phyloP scores from a whole-genome alignment of 2,113 vertebrate genomes.

The Chamaea fasciata region DNA sequence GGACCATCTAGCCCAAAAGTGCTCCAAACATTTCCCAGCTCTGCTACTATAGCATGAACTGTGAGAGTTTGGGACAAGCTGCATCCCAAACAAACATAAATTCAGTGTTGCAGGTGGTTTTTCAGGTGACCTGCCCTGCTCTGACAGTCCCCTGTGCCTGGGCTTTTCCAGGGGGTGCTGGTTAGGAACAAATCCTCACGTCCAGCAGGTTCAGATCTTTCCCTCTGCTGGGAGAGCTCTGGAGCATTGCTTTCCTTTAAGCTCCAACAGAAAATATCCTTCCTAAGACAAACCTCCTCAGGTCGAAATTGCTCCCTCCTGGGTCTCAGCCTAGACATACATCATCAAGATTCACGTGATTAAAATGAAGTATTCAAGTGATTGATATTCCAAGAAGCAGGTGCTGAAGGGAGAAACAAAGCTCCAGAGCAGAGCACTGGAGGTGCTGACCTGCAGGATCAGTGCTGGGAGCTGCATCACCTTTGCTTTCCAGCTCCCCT shows the following conservation, averaged over 20 bases:
- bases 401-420: neutral
- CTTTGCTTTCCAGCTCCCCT: neutral
- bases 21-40: neutral
- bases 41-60: neutral
- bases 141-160: neutral
- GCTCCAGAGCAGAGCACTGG: neutral
- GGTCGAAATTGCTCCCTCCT: neutral
- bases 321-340: neutral
- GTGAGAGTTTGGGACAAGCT: neutral
- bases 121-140: neutral
- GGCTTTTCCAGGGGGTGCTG: neutral
- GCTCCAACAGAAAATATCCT: neutral
- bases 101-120: neutral
- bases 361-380: neutral
- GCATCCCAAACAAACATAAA: neutral
- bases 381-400: neutral
- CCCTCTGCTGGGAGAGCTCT: neutral
- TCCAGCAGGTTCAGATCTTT: neutral
- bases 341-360: neutral
- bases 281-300: neutral
- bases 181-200: neutral
- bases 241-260: neutral
- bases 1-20: accelerated
- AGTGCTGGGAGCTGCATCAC: neutral
- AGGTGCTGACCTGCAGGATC: neutral